Evolutionary conservation across 2,888 invertebrate genomes (phyloP), one percentile per base, ranked within the genome.

Genomic region (Scaptomyza caliginosa): DNA sequence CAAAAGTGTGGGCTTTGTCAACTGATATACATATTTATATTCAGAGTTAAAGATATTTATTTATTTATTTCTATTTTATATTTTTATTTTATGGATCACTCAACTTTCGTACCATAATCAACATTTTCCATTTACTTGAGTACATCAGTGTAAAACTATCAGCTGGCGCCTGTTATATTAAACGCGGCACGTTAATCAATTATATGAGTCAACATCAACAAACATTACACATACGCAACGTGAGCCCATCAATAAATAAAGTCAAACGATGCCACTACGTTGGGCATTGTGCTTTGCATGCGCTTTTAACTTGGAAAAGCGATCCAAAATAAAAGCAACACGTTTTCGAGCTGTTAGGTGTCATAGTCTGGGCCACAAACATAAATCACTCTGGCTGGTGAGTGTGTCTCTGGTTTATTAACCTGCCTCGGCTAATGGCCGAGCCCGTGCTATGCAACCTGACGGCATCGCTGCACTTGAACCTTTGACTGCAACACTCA

Each of bases 291-390:
- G 36, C 36, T 42, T 40, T 56, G 48, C 60, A 72, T 52, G 65
- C 57, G 45, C 51, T 57, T 48, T 40, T 38, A 43, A 34, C 30
- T 28, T 39, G 46, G 46, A 39, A 63, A 32, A 73, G 58, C 6
- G 17, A 58, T 13, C 51, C 16, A 54, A 55, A 77, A 58, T 60
- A 77, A 77, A 79, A 68, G 50, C 77, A 74, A 72, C 77, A 70
- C 69, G 68, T 51, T 77, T 63, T 60, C 58, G 34, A 73, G 69
- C 81, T 84, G 81, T 84, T 73, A 75, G 81, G 70, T 84, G 78
- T 84, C 81, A 70, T 50, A 75, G 72, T 64, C 69, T 77, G 64
- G 66, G 83, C 80, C 77, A 80, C 60, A 73, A 73, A 50, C 81
- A 81, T 81, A 81, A 83, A 81, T 81, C 81, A 81, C 77, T 72